Base-by-base conservation (phyloP, 1,140 invertebrate genomes). In the Ips typographus region DNA sequence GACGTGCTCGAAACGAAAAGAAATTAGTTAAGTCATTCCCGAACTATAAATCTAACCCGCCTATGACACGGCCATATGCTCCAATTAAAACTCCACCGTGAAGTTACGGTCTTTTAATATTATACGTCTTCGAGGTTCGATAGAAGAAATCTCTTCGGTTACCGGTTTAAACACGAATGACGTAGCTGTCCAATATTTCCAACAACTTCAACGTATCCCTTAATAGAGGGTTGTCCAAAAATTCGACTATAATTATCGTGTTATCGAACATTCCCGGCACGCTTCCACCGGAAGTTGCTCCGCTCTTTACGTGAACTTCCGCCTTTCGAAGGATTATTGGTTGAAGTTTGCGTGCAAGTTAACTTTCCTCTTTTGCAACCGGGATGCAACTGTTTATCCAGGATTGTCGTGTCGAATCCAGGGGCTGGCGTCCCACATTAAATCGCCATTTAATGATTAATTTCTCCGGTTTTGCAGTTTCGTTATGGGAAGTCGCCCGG, bases 21-120 rank as follows among this genome's bases (percentile, higher is more conserved):
- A 68, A 68, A 68, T 68, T 68, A 61, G 65, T 68, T 42, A 68
- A 68, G 65, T 68, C 65, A 68, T 68, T 68, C 65, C 44, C 53
- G 55, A 61, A 39, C 65, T 53, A 68, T 68, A 68, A 68, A 68
- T 68, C 65, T 60, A 68, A 55, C 65, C 22, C 8, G 65, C 43
- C 65, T 68, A 61, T 68, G 65, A 68, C 65, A 61, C 65, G 65
- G 57, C 65, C 65, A 55, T 68, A 68, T 68, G 65, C 65, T 68
- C 65, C 65, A 68, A 68, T 68, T 68, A 68, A 68, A 68, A 68
- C 40, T 68, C 43, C 40, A 68, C 65, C 65, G 65, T 68, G 65
- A 68, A 60, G 65, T 68, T 61, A 5, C n/a, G 7, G 41, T 41
- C 47, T 52, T 61, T 60, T 40, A 7, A 40, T 22, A 39, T 58